Evolutionary conservation across 1,140 invertebrate genomes (phyloP), one percentile per base, ranked within the genome.

Genomic region (Pectinophora gossypiella): DNA sequence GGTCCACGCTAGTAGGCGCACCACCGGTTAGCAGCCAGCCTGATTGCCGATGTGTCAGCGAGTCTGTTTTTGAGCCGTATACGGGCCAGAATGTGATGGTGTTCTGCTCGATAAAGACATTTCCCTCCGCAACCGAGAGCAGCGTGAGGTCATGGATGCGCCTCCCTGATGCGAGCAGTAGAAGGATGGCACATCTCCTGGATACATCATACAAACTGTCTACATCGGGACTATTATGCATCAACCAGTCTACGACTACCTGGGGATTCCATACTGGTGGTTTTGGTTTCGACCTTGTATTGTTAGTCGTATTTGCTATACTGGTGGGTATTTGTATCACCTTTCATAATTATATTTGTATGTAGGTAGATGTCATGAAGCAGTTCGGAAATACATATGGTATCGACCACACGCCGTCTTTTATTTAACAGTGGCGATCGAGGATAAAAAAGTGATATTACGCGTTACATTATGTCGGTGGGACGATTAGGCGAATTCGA

Each of bases 61-160:
- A 48, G 21, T 68, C 56, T 0, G 65, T 68, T 44, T 68, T 65
- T 2, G 55, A 68, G 19, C 59, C 59, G 21, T 58, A 65, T n/a
- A 5, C 20, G 7, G 59, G 62, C 51, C 45, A 62, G 12, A 68
- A 21, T 3, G 55, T 59, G 6, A 68, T 48, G 15, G 21, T 15
- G 3, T 48, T 19, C 0, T 19, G 35, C 3, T 5, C 3, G 19
- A 47, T 20, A 4, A 42, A 12, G 10, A 54, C 21, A 13, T 38
- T n/a, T 9, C 56, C 19, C 7, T 16, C 13, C 1, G 38, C 54
- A 16, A 64, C 60, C 36, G 22, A 35, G 19, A 72, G 46, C n/a
- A 72, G 48, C 0, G 72, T 72, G 12, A 72, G 49, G 51, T 75
- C 64, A 27, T 75, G 69, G 3, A 75, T 46, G 44, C 72, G 27